phyloP scores from a whole-genome alignment of 1,140 invertebrate genomes.

The Nasonia longicornis region DNA sequence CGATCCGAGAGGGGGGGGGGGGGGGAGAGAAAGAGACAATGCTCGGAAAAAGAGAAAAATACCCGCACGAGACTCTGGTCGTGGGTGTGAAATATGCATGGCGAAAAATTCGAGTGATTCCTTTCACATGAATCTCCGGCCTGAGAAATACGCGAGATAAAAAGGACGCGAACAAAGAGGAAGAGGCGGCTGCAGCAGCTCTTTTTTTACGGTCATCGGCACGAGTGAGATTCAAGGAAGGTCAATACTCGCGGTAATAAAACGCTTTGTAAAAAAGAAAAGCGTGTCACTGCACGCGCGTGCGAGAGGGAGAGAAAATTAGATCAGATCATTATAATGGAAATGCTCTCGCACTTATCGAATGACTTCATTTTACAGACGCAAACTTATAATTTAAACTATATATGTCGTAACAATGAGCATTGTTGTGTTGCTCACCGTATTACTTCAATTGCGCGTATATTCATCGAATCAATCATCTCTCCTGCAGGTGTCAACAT shows the following conservation, averaged over 20 bases:
- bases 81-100: constrained; percentile 46
- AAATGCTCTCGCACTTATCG: neutral
- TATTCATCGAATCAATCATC: neutral
- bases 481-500: neutral
- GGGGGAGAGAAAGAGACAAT: constrained; percentile 7
- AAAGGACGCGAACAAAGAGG: constrained; percentile 31
- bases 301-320: neutral
- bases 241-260: constrained; percentile 41
- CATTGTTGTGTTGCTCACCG: neutral
- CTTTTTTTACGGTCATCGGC: constrained; percentile 36
- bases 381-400: neutral
- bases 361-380: neutral
- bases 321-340: neutral
- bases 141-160: constrained; percentile 40
- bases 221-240: constrained; percentile 31
- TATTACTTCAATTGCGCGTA: neutral
- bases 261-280: constrained; percentile 10
- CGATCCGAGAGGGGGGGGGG: neutral
- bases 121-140: constrained; percentile 42
- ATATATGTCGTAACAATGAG: neutral
- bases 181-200: neutral
- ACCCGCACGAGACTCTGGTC: constrained; percentile 1
- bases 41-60: constrained; percentile 15
- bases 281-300: no score
- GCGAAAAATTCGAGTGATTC: constrained; percentile 46